phyloP scores from a whole-genome alignment of 2,888 invertebrate genomes.

The Scaptomyza caliginosa region DNA sequence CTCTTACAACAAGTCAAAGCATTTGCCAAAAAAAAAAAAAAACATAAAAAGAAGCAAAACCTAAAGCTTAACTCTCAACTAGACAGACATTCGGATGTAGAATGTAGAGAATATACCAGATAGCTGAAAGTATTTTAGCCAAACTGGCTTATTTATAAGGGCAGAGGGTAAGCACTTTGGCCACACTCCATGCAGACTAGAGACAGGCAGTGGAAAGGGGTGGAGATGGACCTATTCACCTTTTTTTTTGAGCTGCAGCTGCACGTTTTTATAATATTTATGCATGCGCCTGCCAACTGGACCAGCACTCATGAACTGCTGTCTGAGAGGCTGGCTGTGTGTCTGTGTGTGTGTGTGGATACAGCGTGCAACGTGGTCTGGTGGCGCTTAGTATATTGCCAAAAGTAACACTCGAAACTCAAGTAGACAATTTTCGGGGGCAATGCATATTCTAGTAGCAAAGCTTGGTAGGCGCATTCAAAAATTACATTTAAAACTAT shows the following conservation, averaged over 20 bases:
- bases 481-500: conserved; percentile 77
- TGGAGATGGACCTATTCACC: conserved; percentile 58
- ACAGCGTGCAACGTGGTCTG: conserved; percentile 11
- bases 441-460: conserved; percentile 59
- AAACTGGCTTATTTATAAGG: conserved; percentile 71
- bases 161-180: conserved; percentile 66
- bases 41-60: neutral
- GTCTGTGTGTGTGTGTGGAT: conserved; percentile 3
- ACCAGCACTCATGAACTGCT: conserved; percentile 57
- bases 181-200: conserved; percentile 43
- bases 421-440: conserved; percentile 49
- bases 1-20: conserved; percentile 47
- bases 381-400: conserved; percentile 50
- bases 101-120: conserved; percentile 25
- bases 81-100: conserved; percentile 27
- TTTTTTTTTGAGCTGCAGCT: conserved; percentile 51
- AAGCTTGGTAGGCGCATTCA: conserved; percentile 53
- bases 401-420: conserved; percentile 73
- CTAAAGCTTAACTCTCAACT: conserved; percentile 30
- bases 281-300: conserved; percentile 71
- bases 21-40: conserved; percentile 37
- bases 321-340: conserved; percentile 18
- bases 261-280: conserved; percentile 78
- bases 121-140: conserved; percentile 32
- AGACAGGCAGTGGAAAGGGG: neutral